These are phyloP conservation scores for Pemphredon lugubris DNA, from an alignment of 2,888 invertebrate genomes.

Conservation along the genomic window DNA sequence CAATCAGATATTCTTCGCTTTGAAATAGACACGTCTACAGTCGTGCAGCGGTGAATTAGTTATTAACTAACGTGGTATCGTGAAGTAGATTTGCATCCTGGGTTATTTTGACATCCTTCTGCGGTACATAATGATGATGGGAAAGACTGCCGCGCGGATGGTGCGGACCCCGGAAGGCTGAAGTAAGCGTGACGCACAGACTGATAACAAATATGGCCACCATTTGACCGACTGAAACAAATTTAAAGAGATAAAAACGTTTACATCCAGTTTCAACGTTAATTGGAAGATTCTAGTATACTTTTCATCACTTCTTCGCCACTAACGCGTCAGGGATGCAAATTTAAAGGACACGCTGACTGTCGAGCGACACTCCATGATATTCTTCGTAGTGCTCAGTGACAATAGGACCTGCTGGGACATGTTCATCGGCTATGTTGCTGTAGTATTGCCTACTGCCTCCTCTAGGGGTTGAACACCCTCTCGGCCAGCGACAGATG, in stretches of 20 bases:
- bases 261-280: background rate
- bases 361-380: constrained; percentile 55
- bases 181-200: constrained; percentile 57
- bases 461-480: constrained; percentile 67
- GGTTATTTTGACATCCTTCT: constrained; percentile 84
- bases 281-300: too few relatives aligned
- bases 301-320: too few relatives aligned
- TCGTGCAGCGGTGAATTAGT: too few relatives aligned
- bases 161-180: constrained; percentile 84
- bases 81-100: constrained; percentile 88
- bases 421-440: constrained; percentile 68
- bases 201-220: constrained; percentile 55
- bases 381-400: constrained; percentile 66
- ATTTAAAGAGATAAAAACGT: background rate
- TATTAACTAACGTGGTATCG: constrained; percentile 85
- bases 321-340: background rate
- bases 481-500: constrained; percentile 77
- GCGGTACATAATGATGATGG: constrained; percentile 84
- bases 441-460: constrained; percentile 56
- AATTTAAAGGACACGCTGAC: constrained; percentile 14
- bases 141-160: constrained; percentile 83
- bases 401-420: constrained; percentile 79
- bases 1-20: background rate
- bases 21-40: too few relatives aligned
- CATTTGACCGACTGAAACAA: constrained; percentile 61